A percentile compares a stretch with the other conserved stretches of the same genome.
Evolutionary conservation across 2,113 vertebrate species (phyloP).

Genomic region (Cromileptes altivelis): DNA sequence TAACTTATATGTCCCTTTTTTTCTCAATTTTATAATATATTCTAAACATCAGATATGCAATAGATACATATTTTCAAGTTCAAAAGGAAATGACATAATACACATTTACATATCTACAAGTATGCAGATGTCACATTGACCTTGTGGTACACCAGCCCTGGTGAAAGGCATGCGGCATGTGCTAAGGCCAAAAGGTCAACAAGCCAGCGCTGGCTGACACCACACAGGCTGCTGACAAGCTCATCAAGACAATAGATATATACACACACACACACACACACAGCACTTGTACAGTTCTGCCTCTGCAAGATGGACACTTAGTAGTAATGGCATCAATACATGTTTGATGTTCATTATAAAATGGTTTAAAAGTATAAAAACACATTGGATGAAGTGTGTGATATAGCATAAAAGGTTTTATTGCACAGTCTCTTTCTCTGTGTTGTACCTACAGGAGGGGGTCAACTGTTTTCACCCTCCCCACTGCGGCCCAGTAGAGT

Average conservation of each 20-base stretch:
- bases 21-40: conserved; percentile 67
- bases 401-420: conserved; percentile 86
- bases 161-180: conserved; percentile 57
- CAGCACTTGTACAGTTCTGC: background rate
- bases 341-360: conserved; percentile 70
- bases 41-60: conserved; percentile 73
- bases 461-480: background rate
- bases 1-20: conserved; percentile 74
- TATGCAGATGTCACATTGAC: conserved; percentile 73
- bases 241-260: conserved; percentile 36
- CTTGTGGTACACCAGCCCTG: conserved; percentile 74
- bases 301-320: conserved; percentile 57
- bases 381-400: conserved; percentile 69
- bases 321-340: conserved; percentile 59
- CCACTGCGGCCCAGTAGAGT: conserved; percentile 23
- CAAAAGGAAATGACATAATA: conserved; percentile 68
- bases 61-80: conserved; percentile 82
- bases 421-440: conserved; percentile 86
- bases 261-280: conserved; percentile 20
- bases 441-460: conserved; percentile 52
- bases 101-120: conserved; percentile 83
- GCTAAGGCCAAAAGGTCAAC: conserved; percentile 53
- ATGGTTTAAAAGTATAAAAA: conserved; percentile 77
- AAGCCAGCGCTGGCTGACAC: conserved; percentile 36
- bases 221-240: conserved; percentile 54